These are phyloP conservation scores for Lithophane socia DNA, from an alignment of 2,888 invertebrate species.

Conservation along the genomic window DNA sequence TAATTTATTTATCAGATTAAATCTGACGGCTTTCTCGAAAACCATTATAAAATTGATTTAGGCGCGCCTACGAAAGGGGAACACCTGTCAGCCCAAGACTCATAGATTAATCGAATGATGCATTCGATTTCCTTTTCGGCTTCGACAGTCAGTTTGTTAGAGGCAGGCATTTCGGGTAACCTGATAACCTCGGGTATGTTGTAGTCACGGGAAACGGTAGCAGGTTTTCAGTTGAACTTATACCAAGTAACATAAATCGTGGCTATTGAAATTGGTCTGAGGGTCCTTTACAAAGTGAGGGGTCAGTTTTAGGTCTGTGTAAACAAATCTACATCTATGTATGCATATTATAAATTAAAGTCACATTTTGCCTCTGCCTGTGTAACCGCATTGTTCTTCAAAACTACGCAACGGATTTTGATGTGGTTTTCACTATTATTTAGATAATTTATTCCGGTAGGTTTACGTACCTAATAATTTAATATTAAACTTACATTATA, in stretches of 20 bases:
- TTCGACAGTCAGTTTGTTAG: conserved; percentile 11
- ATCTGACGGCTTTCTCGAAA: conserved; percentile 5
- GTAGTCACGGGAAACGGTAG: background rate
- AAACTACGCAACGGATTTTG: too few relatives aligned
- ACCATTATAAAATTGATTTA: conserved; percentile 27
- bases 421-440: too few relatives aligned
- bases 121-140: conserved; percentile 5
- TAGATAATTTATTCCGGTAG: too few relatives aligned
- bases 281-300: background rate
- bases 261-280: background rate
- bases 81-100: conserved; percentile 16
- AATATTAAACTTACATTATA: too few relatives aligned
- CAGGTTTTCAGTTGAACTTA: background rate
- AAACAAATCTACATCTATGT: background rate
- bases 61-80: background rate
- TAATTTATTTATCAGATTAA: conserved; percentile 23
- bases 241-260: background rate
- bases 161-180: background rate
- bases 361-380: too few relatives aligned
- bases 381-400: too few relatives aligned
- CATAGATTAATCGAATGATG: conserved; percentile 29
- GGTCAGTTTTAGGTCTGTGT: background rate
- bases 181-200: background rate
- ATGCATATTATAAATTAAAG: too few relatives aligned
- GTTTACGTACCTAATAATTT: too few relatives aligned